Evolutionary conservation across 2,113 vertebrate genomes (phyloP).

Genomic region (Ploceus nigricollis): DNA sequence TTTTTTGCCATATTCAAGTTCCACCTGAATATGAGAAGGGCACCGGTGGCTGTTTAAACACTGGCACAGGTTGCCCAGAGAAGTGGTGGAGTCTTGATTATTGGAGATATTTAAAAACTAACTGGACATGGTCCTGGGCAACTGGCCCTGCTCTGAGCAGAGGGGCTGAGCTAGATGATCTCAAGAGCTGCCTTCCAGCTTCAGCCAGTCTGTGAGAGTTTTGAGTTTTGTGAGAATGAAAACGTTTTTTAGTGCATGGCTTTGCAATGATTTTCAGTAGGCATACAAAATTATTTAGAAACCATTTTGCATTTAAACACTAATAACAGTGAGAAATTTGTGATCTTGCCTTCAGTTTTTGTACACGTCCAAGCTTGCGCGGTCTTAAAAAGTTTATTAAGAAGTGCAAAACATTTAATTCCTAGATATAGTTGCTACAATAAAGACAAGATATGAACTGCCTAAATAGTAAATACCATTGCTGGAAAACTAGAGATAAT

Average conservation of each 20-base stretch:
- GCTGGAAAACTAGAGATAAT: not conserved
- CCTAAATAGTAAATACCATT: not conserved
- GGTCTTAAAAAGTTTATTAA: slow-evolving; percentile 24
- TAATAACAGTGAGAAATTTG: not conserved
- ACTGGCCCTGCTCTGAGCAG: not conserved
- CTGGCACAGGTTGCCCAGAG: not conserved
- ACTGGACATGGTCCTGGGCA: not conserved
- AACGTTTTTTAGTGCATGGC: not conserved
- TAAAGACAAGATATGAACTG: not conserved
- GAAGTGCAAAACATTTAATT: slow-evolving; percentile 16
- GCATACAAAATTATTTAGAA: not conserved
- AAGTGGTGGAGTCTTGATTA: not conserved
- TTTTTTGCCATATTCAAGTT: no score
- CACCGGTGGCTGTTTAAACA: not conserved
- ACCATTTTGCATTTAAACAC: not conserved
- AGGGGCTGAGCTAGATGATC: not conserved
- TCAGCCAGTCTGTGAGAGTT: not conserved
- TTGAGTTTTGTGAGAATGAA: not conserved
- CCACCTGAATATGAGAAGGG: not conserved
- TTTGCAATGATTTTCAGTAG: not conserved
- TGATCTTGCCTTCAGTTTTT: not conserved
- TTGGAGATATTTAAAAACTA: not conserved
- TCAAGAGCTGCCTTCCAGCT: not conserved
- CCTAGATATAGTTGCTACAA: not conserved
- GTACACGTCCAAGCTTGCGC: not conserved